Conservation (phyloP, 2,113 vertebrate genomes). For the Diadophis punctatus region DNA sequence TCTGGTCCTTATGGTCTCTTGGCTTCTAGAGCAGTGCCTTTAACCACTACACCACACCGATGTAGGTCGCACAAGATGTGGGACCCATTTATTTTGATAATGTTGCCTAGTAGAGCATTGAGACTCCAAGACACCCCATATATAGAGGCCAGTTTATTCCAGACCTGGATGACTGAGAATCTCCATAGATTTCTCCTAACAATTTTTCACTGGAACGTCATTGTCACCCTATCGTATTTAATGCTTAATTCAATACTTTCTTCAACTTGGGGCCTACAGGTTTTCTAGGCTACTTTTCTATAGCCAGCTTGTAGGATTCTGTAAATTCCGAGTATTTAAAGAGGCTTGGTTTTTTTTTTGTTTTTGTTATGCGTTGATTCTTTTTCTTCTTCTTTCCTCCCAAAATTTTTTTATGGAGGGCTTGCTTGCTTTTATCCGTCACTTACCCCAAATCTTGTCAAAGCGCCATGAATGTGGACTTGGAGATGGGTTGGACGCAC, state of each 20-base stretch:
- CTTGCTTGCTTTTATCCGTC: background rate
- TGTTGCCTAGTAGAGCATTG: background rate
- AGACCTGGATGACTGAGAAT: background rate
- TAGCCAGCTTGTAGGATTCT: background rate
- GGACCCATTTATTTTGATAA: background rate
- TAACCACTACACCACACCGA: background rate
- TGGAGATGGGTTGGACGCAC: slow-evolving; percentile 58
- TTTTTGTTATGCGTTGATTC: background rate
- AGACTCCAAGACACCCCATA: background rate
- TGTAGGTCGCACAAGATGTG: background rate
- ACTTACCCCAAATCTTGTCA: background rate
- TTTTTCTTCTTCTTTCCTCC: no score
- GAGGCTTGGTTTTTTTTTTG: slow-evolving; percentile 16
- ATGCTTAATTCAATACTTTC: background rate
- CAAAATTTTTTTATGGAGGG: background rate
- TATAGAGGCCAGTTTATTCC: background rate
- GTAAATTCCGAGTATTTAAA: background rate
- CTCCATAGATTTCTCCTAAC: background rate
- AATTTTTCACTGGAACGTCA: background rate
- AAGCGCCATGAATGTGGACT: slow-evolving; percentile 34
- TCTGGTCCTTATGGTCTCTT: background rate
- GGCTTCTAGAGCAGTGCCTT: background rate
- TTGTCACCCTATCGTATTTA: background rate
- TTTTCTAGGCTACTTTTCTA: background rate
- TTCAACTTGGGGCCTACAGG: background rate